phyloP scores from a whole-genome alignment of 2,888 invertebrate genomes.

The Tipula unca region DNA sequence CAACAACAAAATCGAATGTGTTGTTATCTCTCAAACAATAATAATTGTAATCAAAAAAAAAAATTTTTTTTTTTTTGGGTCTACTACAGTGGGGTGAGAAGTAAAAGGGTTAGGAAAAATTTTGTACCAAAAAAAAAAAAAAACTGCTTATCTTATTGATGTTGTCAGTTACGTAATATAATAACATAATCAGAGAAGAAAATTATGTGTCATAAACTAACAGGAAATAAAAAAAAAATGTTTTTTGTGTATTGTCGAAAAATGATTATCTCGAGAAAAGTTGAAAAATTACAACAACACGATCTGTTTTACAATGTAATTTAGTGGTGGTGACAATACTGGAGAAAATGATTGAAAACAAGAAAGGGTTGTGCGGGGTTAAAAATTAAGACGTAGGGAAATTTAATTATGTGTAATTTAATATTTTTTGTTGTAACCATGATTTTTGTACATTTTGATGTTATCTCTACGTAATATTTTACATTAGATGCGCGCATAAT shows the following conservation, averaged over 20 bases:
- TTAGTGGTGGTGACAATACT: background rate
- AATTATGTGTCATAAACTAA: constrained; percentile 9
- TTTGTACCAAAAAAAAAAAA: too few relatives aligned
- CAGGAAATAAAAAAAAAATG: background rate
- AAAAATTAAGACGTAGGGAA: background rate
- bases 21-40: background rate
- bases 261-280: background rate
- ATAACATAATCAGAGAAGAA: background rate
- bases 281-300: background rate
- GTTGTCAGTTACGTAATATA: background rate
- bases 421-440: background rate
- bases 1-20: background rate
- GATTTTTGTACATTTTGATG: background rate
- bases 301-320: background rate
- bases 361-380: background rate
- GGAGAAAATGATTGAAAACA: background rate
- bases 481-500: background rate
- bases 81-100: background rate
- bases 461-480: too few relatives aligned
- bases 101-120: background rate
- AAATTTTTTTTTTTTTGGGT: background rate
- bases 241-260: background rate
- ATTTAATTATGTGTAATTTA: background rate
- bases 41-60: background rate
- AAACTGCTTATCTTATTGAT: background rate